A percentile compares a stretch with the other conserved stretches of the same genome.
phyloP scores from a whole-genome alignment of 2,888 invertebrate species.

The Seira ritae region DNA sequence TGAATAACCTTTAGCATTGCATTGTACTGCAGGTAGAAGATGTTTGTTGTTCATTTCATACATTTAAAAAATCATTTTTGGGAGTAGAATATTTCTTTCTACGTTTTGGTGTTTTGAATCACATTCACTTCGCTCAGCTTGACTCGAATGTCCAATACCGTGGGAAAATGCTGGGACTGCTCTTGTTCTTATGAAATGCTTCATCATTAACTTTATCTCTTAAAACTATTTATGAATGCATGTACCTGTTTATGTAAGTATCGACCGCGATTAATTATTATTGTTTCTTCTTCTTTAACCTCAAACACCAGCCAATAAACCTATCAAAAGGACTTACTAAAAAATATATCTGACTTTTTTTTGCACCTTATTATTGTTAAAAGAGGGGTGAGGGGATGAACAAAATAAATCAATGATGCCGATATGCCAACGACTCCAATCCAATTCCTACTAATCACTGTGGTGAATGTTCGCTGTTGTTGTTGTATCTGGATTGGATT shows the following conservation, averaged over 20 bases:
- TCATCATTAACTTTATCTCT: slow-evolving; percentile 58
- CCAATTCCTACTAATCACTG: too few species aligned
- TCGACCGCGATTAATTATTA: slow-evolving; percentile 54
- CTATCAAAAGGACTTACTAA: slow-evolving; percentile 6
- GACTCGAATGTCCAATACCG: slow-evolving; percentile 63
- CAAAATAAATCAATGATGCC: too few species aligned
- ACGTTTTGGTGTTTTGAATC: slow-evolving; percentile 25
- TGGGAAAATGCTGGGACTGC: slow-evolving; percentile 60
- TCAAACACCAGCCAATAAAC: neutral
- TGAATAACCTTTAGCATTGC: too few species aligned
- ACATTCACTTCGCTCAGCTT: slow-evolving; percentile 22
- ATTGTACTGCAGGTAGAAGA: too few species aligned
- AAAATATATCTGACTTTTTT: neutral
- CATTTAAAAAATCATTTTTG: neutral
- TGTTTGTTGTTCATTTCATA: too few species aligned
- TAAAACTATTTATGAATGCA: slow-evolving; percentile 31
- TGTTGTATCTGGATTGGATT: neutral
- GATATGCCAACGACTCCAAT: too few species aligned
- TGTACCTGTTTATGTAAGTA: slow-evolving; percentile 21
- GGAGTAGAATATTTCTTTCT: neutral
- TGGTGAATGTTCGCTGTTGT: neutral
- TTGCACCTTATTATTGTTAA: too few species aligned
- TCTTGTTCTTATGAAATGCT: slow-evolving; percentile 58
- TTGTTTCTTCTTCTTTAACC: slow-evolving; percentile 56
- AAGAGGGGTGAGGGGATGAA: too few species aligned